Evolutionary conservation across 2,888 invertebrate species (phyloP).

Genomic region (Eupeodes luniger): DNA sequence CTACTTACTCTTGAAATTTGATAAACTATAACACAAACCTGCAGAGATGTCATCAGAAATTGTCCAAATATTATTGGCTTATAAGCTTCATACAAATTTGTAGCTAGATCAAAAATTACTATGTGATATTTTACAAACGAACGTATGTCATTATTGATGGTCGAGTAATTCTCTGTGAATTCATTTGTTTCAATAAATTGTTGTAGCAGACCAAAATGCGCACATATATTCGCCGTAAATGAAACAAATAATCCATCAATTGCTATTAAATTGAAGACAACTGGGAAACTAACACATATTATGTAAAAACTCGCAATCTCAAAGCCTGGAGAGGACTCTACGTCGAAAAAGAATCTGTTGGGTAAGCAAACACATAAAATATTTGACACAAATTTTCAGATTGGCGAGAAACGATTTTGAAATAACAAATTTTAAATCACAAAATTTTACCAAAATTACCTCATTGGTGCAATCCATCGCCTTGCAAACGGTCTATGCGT

Average conservation of each 20-base stretch:
- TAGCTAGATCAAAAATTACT: background rate
- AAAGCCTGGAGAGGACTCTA: conserved; percentile 10
- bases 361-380: no score
- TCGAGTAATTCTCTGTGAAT: background rate
- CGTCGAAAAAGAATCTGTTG: conserved; percentile 9
- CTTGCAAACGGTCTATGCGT: background rate
- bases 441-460: conserved; percentile 29
- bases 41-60: conserved; percentile 39
- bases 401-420: no score
- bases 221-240: conserved; percentile 21
- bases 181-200: conserved; percentile 4
- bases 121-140: conserved; percentile 33
- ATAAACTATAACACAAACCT: conserved; percentile 63
- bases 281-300: background rate
- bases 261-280: conserved; percentile 35
- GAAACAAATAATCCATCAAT: conserved; percentile 37
- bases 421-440: no score
- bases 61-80: conserved; percentile 32
- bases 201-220: conserved; percentile 30
- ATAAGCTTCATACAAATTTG: conserved; percentile 18
- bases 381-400: no score
- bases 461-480: conserved; percentile 19
- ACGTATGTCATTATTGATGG: background rate
- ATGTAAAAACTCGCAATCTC: background rate
- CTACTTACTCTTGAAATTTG: conserved; percentile 10